phyloP scores from a whole-genome alignment of 2,797 vertebrate species.

The Varecia variegata region DNA sequence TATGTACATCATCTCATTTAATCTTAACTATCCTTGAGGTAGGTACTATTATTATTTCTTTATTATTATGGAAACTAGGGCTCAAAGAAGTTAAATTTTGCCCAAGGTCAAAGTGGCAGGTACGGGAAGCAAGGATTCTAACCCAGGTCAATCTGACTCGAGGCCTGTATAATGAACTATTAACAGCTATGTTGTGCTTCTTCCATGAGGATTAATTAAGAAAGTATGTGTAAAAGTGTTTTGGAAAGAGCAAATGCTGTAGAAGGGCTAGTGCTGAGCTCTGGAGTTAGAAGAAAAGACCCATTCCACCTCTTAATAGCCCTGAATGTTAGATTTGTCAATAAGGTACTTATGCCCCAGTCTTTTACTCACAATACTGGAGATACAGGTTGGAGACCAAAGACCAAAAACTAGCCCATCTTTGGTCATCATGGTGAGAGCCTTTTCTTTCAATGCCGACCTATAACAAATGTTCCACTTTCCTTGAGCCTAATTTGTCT shows the following conservation, averaged over 20 bases:
- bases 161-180: background rate
- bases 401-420: background rate
- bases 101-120: background rate
- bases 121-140: background rate
- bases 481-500: background rate
- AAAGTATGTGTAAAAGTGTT: background rate
- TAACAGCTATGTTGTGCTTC: background rate
- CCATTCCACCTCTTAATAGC: background rate
- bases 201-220: background rate
- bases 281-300: background rate
- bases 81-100: constrained; percentile 5
- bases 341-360: background rate
- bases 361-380: background rate
- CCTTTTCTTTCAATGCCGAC: background rate
- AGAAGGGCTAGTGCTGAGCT: background rate
- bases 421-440: background rate
- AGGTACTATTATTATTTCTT: background rate
- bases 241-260: background rate
- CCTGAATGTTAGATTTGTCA: background rate
- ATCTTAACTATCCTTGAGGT: background rate
- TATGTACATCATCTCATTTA: background rate
- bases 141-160: background rate
- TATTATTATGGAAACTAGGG: background rate
- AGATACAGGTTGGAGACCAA: background rate
- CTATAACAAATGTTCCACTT: background rate